Percentiles rank a stretch among this genome's conserved stretches.
Conservation (phyloP, 2,888 invertebrate genomes). For the Volucella inanis region DNA sequence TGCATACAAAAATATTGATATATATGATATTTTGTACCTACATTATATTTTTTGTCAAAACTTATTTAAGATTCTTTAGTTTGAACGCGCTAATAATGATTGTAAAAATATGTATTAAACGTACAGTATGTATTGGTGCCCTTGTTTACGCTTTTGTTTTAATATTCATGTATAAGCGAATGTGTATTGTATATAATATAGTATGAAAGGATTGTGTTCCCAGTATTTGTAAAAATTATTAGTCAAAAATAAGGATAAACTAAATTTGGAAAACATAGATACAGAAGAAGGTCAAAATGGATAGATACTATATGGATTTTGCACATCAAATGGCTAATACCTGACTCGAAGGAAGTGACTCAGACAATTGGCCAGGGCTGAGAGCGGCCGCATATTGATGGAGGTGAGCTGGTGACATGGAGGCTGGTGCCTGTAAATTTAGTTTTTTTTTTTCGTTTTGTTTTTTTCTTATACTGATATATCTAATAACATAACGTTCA, state of each 20-base stretch:
- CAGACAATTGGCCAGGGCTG: constrained; percentile 87
- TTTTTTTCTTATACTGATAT: constrained; percentile 35
- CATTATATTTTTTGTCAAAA: too few relatives aligned
- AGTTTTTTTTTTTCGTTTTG: constrained; percentile 50
- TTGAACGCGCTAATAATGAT: neutral
- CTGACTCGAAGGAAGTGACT: constrained; percentile 92
- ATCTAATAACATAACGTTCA: constrained; percentile 46
- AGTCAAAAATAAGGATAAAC: constrained; percentile 33
- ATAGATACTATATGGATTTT: constrained; percentile 58
- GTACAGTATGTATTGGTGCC: neutral
- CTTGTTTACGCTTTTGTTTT: neutral
- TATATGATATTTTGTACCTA: too few relatives aligned
- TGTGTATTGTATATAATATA: constrained; percentile 13
- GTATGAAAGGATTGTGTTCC: constrained; percentile 10
- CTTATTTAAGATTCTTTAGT: neutral
- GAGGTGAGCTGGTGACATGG: constrained; percentile 94
- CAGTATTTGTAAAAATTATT: constrained; percentile 29
- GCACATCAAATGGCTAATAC: constrained; percentile 83
- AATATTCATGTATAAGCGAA: constrained; percentile 7
- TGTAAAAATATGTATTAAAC: neutral
- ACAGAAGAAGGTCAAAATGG: constrained; percentile 56
- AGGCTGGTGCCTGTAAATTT: constrained; percentile 91
- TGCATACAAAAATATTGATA: too few relatives aligned
- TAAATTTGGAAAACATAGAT: constrained; percentile 45
- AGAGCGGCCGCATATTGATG: constrained; percentile 88